Evolutionary conservation across 2,113 vertebrate genomes (phyloP).

Genomic region (Chloroceryle aenea): DNA sequence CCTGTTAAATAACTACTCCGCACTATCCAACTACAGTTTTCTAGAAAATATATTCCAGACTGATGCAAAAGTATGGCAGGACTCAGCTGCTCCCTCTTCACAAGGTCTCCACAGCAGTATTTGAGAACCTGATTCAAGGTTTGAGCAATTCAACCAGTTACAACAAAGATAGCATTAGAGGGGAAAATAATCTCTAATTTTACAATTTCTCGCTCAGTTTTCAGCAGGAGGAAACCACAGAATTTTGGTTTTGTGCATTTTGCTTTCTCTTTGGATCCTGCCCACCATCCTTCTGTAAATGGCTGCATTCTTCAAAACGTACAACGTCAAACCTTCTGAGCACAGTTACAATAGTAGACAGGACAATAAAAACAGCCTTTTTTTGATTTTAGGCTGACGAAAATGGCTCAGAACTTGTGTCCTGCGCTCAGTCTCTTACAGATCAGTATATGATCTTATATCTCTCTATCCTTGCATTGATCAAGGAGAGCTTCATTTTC

Average conservation of each 20-base stretch:
- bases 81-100: neutral
- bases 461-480: neutral
- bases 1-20: neutral
- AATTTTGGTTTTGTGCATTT: neutral
- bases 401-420: slow-evolving; percentile 20
- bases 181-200: neutral
- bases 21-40: neutral
- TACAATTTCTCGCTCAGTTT: neutral
- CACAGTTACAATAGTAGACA: neutral
- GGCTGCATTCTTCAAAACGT: neutral
- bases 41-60: neutral
- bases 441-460: neutral
- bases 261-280: neutral
- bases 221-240: neutral
- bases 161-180: neutral
- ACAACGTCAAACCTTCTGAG: neutral
- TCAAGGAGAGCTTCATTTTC: neutral
- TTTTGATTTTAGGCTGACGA: slow-evolving; percentile 4
- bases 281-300: neutral
- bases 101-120: neutral
- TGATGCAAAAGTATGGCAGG: neutral
- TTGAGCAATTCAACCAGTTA: neutral
- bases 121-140: neutral
- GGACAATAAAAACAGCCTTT: neutral
- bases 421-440: neutral